Base-by-base conservation (phyloP, 2,113 vertebrate genomes). In the Scopus umbretta region DNA sequence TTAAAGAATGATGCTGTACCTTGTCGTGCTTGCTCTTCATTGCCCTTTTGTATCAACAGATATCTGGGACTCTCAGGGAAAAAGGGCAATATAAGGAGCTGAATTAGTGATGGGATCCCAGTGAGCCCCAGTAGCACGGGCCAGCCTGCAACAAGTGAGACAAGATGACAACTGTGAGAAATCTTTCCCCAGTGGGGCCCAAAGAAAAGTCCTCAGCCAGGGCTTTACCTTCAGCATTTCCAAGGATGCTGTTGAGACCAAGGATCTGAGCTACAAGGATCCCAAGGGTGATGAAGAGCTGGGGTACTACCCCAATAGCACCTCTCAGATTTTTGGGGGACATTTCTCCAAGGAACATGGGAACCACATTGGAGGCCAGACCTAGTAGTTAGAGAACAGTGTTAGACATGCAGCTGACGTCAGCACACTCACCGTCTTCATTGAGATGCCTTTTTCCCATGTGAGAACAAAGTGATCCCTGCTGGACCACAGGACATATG, bases 341-440 rank as follows among this genome's bases (percentile, higher is more conserved):
- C 52, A 99, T 95, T 90, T 99, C 99, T n/a, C 99, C 99, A 45
- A 99, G 92, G 97, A 99, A 99, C 99, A 99, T 99, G 21, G 99
- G 99, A 76, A 99, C 99, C 68, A 99, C 99, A 0, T 96, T 99
- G 96, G 99, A 99, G 13, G 99, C 99, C 88, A 99, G 96, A 55
- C 99, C 99, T 99, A 86, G 66, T 4, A 26, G 53, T 19, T 7
- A 32, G 56, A 83, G 73, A 71, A 29, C 42, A n/a, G 10, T 1
- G 17, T 74, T 2, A 76, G 56, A 34, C 27, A 1, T 9, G 40
- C 16, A 92, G 70, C 59, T 61, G 67, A 49, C 4, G 1, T 23
- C 50, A 66, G 26, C 56, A 34, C 25, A 6, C 32, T 56, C 59
- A 12, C 6, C 26, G 2, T 3, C 80, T 49, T 18, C 86, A 85